These are phyloP conservation scores for Rhinella marina DNA, from an alignment of 2,797 vertebrate species.

Conservation along the genomic window DNA sequence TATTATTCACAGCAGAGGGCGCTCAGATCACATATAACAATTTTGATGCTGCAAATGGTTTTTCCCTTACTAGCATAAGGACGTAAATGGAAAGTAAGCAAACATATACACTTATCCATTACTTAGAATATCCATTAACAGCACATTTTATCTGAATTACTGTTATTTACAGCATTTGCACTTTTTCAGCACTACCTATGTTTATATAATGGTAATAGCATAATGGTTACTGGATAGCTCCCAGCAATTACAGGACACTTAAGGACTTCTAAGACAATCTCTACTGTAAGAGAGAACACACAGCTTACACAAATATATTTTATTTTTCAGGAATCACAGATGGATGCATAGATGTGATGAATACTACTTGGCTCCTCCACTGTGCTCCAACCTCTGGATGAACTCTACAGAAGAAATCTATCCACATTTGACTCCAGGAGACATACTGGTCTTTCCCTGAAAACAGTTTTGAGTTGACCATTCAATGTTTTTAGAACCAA, in stretches of 20 bases:
- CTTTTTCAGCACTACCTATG: neutral
- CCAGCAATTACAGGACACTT: neutral
- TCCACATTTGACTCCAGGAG: slow-evolving; percentile 58
- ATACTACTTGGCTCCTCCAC: slow-evolving; percentile 36
- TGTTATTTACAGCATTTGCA: neutral
- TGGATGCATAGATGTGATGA: slow-evolving; percentile 21
- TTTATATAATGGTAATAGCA: neutral
- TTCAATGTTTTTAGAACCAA: slow-evolving; percentile 60
- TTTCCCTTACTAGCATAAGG: neutral
- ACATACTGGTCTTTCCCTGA: slow-evolving; percentile 56
- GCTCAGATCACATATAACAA: neutral
- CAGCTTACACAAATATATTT: neutral
- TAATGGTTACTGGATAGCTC: neutral
- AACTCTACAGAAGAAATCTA: slow-evolving; percentile 63
- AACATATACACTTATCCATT: neutral
- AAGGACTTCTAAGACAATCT: neutral
- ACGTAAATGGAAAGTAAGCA: neutral
- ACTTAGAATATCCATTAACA: neutral
- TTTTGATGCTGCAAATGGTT: neutral
- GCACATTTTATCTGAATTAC: slow-evolving; percentile 9
- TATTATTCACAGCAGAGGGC: slow-evolving; percentile 37
- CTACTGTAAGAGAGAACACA: slow-evolving; percentile 8
- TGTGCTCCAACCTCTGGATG: slow-evolving; percentile 62
- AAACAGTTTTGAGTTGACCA: slow-evolving; percentile 57
- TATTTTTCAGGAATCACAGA: slow-evolving; percentile 7